phyloP scores from a whole-genome alignment of 2,113 vertebrate species.

The Scomber japonicus region DNA sequence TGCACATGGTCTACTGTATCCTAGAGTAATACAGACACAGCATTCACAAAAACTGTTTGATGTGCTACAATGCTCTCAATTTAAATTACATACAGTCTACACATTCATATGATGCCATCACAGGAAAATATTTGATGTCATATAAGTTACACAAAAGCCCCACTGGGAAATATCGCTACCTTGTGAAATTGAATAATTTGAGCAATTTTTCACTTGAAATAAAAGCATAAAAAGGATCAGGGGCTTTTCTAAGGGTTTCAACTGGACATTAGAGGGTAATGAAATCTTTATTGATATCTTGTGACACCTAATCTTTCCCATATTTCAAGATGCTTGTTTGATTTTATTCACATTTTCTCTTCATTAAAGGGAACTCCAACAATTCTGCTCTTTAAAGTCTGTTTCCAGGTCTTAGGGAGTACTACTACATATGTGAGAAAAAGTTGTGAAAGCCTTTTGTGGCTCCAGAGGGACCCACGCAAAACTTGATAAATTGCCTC shows the following conservation, averaged over 20 bases:
- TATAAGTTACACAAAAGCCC: conserved; percentile 9
- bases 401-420: too few species aligned
- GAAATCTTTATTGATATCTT: background rate
- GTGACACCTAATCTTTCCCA: background rate
- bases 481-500: too few species aligned
- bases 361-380: background rate
- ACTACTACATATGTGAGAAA: too few species aligned
- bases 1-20: too few species aligned
- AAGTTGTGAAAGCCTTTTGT: too few species aligned
- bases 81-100: background rate
- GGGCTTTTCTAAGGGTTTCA: background rate
- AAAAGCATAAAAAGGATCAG: conserved; percentile 2
- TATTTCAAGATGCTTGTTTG: background rate
- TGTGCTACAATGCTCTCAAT: background rate
- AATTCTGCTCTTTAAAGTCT: too few species aligned
- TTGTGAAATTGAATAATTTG: conserved; percentile 32
- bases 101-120: background rate
- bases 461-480: too few species aligned
- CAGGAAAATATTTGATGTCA: background rate
- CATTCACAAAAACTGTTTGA: too few species aligned
- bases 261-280: background rate
- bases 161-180: background rate
- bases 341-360: background rate
- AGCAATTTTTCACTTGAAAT: conserved; percentile 18
- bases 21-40: too few species aligned